Evolutionary conservation across 2,888 invertebrate species (phyloP), one percentile per base, ranked within the genome.

Genomic region (Rhyacophila evoluta): DNA sequence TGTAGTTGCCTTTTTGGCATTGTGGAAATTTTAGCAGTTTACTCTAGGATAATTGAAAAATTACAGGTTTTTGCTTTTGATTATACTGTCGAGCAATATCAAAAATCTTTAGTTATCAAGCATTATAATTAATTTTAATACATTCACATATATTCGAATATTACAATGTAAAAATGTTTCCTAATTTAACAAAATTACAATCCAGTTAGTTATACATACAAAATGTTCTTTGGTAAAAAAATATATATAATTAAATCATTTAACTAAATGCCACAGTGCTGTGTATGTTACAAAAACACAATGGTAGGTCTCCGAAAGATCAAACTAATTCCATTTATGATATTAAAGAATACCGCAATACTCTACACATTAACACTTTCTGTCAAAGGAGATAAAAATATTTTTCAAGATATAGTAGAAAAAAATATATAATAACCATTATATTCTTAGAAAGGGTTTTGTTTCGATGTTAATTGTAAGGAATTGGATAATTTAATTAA

Each of bases 161-260:
- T 73, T 73, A 73, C 33, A 29, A 55, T 55, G 55, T 6, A 19
- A n/a, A 55, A 55, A 19, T 55, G 55, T 25, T 55, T 55, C 19
- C 55, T 25, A 55, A 25, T 19, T 55, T 19, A 55, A 25, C 19
- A 8, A 55, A 5, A 12, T 19, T 55, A 55, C 19, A 25, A 19
- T 25, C 19, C 55, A 55, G 55, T 55, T 19, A 55, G 55, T 55
- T 19, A 19, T 55, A 19, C 55, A 19, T 25, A 25, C 55, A 73
- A 73, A 39, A 15, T 41, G 25, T 55, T 73, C 73, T 73, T 73
- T 73, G 73, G 73, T 73, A 73, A 73, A 73, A 73, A 73, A 73
- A 73, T 41, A 72, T 72, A 37, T n/a, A 27, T 41, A 41, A 55
- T 55, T 15, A 69, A 69, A 69, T 15, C n/a, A n/a, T n/a, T n/a